A percentile compares a stretch with the other conserved stretches of the same genome.
Conservation (phyloP, 1,140 invertebrate genomes). For the Patella vulgata region DNA sequence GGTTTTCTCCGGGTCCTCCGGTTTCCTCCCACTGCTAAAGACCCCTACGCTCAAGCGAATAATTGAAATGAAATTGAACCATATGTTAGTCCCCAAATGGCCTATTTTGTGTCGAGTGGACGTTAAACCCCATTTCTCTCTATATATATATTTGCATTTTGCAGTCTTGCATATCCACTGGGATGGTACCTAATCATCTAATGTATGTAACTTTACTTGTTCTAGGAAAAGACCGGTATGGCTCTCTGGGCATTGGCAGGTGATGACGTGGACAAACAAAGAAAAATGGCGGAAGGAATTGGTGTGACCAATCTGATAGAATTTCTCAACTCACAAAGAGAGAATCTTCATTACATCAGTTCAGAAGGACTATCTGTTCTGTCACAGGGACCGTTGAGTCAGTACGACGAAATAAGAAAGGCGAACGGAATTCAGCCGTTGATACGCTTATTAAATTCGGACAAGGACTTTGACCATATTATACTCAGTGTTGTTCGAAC, state of each 20-base stretch:
- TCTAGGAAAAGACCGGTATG: slow-evolving; percentile 62
- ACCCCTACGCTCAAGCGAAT: too few relatives aligned
- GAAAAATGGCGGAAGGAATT: slow-evolving; percentile 60
- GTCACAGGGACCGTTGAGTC: slow-evolving; percentile 57
- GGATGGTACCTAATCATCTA: too few relatives aligned
- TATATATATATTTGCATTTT: too few relatives aligned
- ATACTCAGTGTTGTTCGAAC: slow-evolving; percentile 61
- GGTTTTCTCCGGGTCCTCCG: too few relatives aligned
- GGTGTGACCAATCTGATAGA: slow-evolving; percentile 60
- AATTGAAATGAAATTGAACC: too few relatives aligned
- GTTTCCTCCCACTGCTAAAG: too few relatives aligned
- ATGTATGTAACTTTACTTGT: neutral
- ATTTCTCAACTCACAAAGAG: slow-evolving; percentile 59
- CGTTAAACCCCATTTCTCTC: too few relatives aligned
- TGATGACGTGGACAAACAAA: slow-evolving; percentile 50
- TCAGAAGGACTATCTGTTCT: slow-evolving; percentile 62
- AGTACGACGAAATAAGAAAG: slow-evolving; percentile 54
- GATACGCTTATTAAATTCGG: slow-evolving; percentile 51
- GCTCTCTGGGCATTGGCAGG: slow-evolving; percentile 65
- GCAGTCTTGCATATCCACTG: too few relatives aligned
- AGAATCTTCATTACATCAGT: slow-evolving; percentile 62
- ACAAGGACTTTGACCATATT: slow-evolving; percentile 53
- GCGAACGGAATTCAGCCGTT: slow-evolving; percentile 60
- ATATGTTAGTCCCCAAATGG: too few relatives aligned
- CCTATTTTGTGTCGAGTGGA: too few relatives aligned